Evolutionary conservation across 2,888 invertebrate genomes (phyloP), one percentile per base, ranked within the genome.

Genomic region (Drosophila imparisetae): DNA sequence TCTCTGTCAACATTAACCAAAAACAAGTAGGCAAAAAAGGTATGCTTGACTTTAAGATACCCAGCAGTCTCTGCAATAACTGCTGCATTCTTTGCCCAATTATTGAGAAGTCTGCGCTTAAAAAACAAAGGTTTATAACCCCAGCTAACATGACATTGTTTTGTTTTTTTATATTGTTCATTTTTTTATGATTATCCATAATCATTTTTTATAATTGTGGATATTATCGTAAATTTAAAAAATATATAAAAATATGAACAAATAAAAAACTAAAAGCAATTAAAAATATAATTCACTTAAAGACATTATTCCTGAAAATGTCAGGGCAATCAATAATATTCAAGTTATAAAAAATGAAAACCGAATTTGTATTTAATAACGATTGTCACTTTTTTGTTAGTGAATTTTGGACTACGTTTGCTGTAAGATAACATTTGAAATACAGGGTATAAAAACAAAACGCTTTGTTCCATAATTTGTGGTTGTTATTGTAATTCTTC

Each of bases 401-500:
- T 45, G 15, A 45, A 45, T 24, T 15, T 24, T 24, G 15, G 45
- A 45, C 45, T 24, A 15, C 15, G 15, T 15, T 7, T 8, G 21
- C 21, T 45, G 24, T 15, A 45, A 4, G 24, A 45, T 21, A 45
- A 24, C 45, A 45, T 4, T 45, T 21, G 1, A 50, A n/a, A 50
- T n/a, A 30, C 38, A 38, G 40, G 50, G 65, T 65, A 66, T 67
- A 32, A 38, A 27, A 62, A 66, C 42, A 48, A 58, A 45, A 45
- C 32, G 63, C 59, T 72, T 78, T 78, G 66, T 55, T 59, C 60
- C 34, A 65, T 62, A 59, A 66, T 65, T 65, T 73, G 64, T 73
- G 45, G 24, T 45, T 45, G 45, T 45, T 45, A 45, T 45, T 45
- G 45, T 15, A 8, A 45, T 45, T 45, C 15, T 45, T 45, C 45